Base-by-base conservation (phyloP, 2,888 invertebrate genomes). In the Antitype chi region DNA sequence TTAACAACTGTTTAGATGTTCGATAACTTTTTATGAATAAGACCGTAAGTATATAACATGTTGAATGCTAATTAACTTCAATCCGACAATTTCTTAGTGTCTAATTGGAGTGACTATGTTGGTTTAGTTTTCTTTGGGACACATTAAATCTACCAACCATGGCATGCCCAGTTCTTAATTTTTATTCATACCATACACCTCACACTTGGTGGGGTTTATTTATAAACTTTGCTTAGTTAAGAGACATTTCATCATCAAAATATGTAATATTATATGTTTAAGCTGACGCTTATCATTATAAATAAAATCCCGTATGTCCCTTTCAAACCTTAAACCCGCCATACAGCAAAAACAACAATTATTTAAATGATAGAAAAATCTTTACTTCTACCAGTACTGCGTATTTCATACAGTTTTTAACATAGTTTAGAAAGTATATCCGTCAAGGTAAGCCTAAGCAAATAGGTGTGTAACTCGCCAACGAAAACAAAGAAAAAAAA, bases 361-460 rank as follows among this genome's bases (percentile, higher is more conserved):
- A 25, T 25, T 23, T 20, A 32, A 59, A 8, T 32, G 1, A 32
- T 38, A 74, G 7, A 38, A n/a, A n/a, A 17, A 43, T 59, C 1
- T 17, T 53, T 52, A 23, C 9, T 32, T 59, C 9, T 69, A 43
- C 38, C 57, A 43, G 25, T 47, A 53, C 53, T 47, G 25, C 25
- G 25, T 47, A 71, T 28, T 47, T 47, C 17, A 17, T 60, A 13
- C 5, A 32, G 43, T n/a, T 9, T 74, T 38, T 8, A 57, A 25
- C 20, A 59, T n/a, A 52, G 15, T 62, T 75, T 85, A 81, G 85
- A 85, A 85, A 85, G 85, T 79, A 73, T 57, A 79, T 69, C 32
- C 68, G 70, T 82, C 85, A 85, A 85, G 85, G 85, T 82, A 71
- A 79, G 28, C 52, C 85, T 82, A 71, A 79, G 28, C 52, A 49